Evolutionary conservation across 2,888 invertebrate species (phyloP), one percentile per base, ranked within the genome.

Genomic region (Beris morrisii): DNA sequence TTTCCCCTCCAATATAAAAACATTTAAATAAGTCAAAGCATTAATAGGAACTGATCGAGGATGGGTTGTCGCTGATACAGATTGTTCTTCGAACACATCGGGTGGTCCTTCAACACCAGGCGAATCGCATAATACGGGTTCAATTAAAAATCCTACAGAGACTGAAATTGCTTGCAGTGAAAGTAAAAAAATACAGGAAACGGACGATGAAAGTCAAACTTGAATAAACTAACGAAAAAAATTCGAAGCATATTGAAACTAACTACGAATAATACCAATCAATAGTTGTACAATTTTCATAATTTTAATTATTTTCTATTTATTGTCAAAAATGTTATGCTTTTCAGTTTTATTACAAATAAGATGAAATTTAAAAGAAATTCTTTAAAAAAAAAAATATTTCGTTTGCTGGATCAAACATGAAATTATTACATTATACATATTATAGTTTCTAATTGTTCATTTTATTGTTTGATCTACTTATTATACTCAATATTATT

Each of bases 61-160:
- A 67, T 72, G 72, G 72, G 68, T 70, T 43, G 72, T 72, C 15
- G 72, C 72, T 58, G 72, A 72, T 63, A 70, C 67, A 46, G 69
- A 69, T 63, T 68, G 69, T 65, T 58, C 68, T 28, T 67, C 66
- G 52, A 66, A 56, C 52, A 44, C 65, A 32, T 69, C 69, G 15
- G 58, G 66, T 43, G 63, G 65, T 46, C 66, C 69, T 57, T 65
- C 69, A 44, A 69, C 70, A 43, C 69, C 70, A 15, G 68, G 67
- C 9, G 70, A 68, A 32, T 32, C 32, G 11, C 64, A 56, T 56
- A 65, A 52, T 50, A 65, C 50, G 52, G 61, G 50, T 61, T 50
- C 50, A 32, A 13, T 50, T 30, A 61, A 52, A 61, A 61, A 61
- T 50, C 50, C 61, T 61, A 61, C 50, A 61, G 61, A 61, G 61